Evolutionary conservation across 2,797 vertebrate genomes (phyloP), one percentile per base, ranked within the genome.

Genomic region (Syngnathus acus): DNA sequence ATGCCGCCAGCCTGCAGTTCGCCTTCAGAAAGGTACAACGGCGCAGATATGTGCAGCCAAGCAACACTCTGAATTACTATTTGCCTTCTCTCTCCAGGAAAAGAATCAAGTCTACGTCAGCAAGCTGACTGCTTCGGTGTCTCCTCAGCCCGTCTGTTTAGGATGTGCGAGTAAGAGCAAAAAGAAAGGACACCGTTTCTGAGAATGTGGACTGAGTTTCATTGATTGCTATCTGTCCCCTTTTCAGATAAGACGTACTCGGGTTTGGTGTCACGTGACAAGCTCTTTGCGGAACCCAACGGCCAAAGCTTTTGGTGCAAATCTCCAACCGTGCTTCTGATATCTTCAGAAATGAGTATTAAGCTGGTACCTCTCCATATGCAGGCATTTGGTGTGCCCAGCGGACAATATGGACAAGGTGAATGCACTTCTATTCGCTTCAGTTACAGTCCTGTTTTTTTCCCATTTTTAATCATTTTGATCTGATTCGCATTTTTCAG

Each of bases 261-360:
- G 0, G 92, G 90, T 37, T 11, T 67, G 60, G 16, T 91, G 69
- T 70, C 32, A 57, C 55, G 72, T 0, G 26, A 79, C 0, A 84
- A 85, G 68, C 72, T 94, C 72, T 95, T 96, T 43, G 62, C 68
- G 64, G 78, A 91, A 0, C 73, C 53, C 5, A 37, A 73, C 0
- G 91, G 92, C 40, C 79, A 68, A 64, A 93, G 92, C 78, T 96
- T 93, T 79, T 91, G 64, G 64, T 98, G 96, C 71, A 82, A 80
- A 42, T 94, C 92, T 37, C 82, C 83, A 60, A 90, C 74, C 51
- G 80, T 68, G n/a, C 50, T 94, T 1, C 1, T 13, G 57, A 67
- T 92, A 70, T 86, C 92, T 1, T 65, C 72, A 10, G 54, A 75
- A 66, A 81, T 98, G 61, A 86, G 62, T 4, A 72, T 98, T 53